Percentiles rank a stretch among this genome's conserved stretches.
phyloP scores from a whole-genome alignment of 1,140 invertebrate genomes.

The Microplitis demolitor region DNA sequence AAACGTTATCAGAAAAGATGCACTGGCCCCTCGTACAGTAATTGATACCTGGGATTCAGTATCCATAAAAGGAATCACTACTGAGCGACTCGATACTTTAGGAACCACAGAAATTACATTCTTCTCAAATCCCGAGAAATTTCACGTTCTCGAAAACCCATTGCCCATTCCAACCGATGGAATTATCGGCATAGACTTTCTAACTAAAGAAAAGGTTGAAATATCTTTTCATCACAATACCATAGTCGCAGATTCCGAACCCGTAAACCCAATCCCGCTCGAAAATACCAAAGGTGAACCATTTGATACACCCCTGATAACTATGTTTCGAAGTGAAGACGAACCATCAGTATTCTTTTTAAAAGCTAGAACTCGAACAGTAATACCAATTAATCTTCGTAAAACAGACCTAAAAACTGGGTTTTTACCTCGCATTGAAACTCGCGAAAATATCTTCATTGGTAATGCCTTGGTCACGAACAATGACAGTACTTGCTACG shows the following conservation, averaged over 20 bases:
- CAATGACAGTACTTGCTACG: too few relatives aligned
- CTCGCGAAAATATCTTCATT: not conserved
- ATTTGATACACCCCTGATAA: too few relatives aligned
- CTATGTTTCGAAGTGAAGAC: too few relatives aligned
- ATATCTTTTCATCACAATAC: conserved; percentile 7
- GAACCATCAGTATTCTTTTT: too few relatives aligned
- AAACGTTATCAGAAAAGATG: not conserved
- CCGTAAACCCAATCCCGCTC: not conserved
- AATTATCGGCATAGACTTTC: not conserved
- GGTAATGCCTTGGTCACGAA: not conserved
- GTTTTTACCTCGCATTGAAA: not conserved
- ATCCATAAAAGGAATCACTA: not conserved
- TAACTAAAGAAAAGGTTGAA: conserved; percentile 1
- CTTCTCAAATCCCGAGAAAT: not conserved
- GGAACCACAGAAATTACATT: not conserved
- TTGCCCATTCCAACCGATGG: not conserved
- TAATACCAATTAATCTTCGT: not conserved
- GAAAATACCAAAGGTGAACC: not conserved
- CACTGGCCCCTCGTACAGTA: not conserved
- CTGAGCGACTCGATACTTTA: not conserved
- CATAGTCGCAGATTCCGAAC: not conserved
- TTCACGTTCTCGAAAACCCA: not conserved
- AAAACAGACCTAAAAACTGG: not conserved
- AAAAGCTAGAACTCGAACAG: too few relatives aligned
- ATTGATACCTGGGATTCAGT: not conserved